Conservation (phyloP, 1,140 invertebrate species). For the Dendroctonus ponderosae region DNA sequence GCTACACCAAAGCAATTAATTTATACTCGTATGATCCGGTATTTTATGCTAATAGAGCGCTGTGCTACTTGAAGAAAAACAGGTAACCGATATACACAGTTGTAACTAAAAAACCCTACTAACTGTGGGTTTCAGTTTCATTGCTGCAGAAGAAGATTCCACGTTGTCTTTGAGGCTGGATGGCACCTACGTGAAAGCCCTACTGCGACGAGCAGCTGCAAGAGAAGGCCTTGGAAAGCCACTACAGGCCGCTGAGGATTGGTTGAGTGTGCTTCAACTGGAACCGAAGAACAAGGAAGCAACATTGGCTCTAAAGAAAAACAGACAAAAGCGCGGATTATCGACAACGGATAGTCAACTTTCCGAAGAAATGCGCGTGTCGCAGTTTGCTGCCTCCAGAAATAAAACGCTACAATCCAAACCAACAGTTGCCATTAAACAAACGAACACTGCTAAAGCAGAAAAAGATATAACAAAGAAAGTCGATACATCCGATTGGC, state of each 20-base stretch:
- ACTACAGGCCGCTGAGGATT: conserved; percentile 65
- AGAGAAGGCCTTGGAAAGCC: conserved; percentile 62
- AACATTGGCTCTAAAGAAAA: conserved; percentile 57
- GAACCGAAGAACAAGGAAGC: conserved; percentile 71
- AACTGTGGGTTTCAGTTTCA: conserved; percentile 57
- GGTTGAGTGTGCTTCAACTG: conserved; percentile 63
- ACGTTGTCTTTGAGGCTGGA: conserved; percentile 69
- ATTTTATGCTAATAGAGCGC: conserved; percentile 83
- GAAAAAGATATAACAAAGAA: background rate
- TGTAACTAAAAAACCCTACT: background rate
- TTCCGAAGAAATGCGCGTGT: conserved; percentile 38
- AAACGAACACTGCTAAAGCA: background rate
- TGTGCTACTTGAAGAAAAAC: conserved; percentile 82
- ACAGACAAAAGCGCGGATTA: conserved; percentile 56
- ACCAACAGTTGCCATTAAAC: background rate
- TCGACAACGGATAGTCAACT: background rate
- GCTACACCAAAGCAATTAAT: conserved; percentile 77
- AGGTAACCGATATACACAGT: conserved; percentile 58
- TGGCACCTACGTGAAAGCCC: conserved; percentile 75
- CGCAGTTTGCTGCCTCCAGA: conserved; percentile 44
- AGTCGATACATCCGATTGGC: conserved; percentile 32
- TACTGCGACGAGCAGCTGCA: conserved; percentile 70
- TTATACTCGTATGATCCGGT: conserved; percentile 75
- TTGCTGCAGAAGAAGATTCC: conserved; percentile 75
- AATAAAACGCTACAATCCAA: conserved; percentile 24